Percentiles rank a stretch among this genome's conserved stretches.
These are phyloP conservation scores for Chymomyza caudatula DNA, from an alignment of 2,888 invertebrate species.

Conservation along the genomic window DNA sequence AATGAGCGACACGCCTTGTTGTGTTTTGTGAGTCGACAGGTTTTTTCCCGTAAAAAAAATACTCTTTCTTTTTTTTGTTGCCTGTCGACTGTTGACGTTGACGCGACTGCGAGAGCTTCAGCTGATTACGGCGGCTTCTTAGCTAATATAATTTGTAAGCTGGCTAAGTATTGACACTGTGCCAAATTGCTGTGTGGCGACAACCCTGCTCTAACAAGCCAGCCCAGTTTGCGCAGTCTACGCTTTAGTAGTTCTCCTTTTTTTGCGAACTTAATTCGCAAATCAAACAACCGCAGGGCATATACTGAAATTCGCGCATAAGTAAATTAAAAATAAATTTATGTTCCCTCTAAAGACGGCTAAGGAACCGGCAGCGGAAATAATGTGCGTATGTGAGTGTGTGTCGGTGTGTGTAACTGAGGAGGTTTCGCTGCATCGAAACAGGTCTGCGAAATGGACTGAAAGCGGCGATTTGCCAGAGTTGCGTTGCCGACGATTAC, in stretches of 20 bases:
- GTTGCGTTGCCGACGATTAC: not conserved
- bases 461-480: not conserved
- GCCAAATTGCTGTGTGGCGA: slow-evolving; percentile 7
- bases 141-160: slow-evolving; percentile 49
- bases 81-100: not conserved
- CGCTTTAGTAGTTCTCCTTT: not conserved
- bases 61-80: not conserved
- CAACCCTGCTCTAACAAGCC: slow-evolving; percentile 44
- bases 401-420: slow-evolving; percentile 9
- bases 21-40: slow-evolving; percentile 10
- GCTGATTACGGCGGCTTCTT: slow-evolving; percentile 26
- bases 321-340: slow-evolving; percentile 72
- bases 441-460: not conserved
- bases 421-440: not conserved
- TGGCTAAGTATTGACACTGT: not conserved
- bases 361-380: slow-evolving; percentile 1
- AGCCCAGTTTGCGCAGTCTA: not conserved
- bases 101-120: not conserved
- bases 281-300: slow-evolving; percentile 69
- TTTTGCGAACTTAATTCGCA: slow-evolving; percentile 63
- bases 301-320: slow-evolving; percentile 61
- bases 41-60: slow-evolving; percentile 12
- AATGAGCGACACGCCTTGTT: slow-evolving; percentile 52
- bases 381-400: not conserved
- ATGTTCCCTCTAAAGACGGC: slow-evolving; percentile 53